These are phyloP conservation scores for Parapristionchus giblindavisi DNA, from an alignment of 2,888 invertebrate species.

Conservation along the genomic window DNA sequence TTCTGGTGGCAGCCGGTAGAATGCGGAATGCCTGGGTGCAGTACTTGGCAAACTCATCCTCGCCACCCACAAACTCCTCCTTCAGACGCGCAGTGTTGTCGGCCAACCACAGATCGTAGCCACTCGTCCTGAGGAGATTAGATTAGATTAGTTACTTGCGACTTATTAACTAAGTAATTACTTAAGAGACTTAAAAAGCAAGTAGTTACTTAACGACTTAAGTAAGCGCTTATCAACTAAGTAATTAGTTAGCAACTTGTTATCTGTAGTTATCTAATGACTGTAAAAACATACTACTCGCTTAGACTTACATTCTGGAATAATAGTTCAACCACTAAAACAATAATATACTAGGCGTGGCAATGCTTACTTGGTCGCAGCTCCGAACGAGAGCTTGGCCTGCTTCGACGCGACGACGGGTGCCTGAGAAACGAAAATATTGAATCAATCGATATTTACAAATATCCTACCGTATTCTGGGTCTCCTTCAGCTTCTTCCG, in stretches of 20 bases:
- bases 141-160: background rate
- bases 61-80: conserved; percentile 42
- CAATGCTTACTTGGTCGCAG: conserved; percentile 30
- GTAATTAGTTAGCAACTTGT: too few species aligned
- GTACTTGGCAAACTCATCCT: conserved; percentile 48
- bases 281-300: too few species aligned
- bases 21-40: conserved; percentile 49
- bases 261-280: too few species aligned
- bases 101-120: conserved; percentile 49
- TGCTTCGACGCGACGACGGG: too few species aligned
- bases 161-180: background rate
- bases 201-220: too few species aligned
- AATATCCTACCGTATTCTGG: conserved; percentile 36
- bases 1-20: conserved; percentile 46
- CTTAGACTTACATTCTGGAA: too few species aligned
- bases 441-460: too few species aligned
- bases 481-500: conserved; percentile 38
- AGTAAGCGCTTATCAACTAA: too few species aligned
- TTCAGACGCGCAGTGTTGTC: conserved; percentile 43
- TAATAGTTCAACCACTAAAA: too few species aligned
- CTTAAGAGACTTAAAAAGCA: background rate
- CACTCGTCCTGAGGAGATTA: conserved; percentile 41
- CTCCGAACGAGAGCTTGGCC: conserved; percentile 46
- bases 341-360: too few species aligned
- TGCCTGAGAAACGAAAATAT: too few species aligned